Evolutionary conservation across 1,140 invertebrate genomes (phyloP).

Genomic region (Lepidurus couesii): DNA sequence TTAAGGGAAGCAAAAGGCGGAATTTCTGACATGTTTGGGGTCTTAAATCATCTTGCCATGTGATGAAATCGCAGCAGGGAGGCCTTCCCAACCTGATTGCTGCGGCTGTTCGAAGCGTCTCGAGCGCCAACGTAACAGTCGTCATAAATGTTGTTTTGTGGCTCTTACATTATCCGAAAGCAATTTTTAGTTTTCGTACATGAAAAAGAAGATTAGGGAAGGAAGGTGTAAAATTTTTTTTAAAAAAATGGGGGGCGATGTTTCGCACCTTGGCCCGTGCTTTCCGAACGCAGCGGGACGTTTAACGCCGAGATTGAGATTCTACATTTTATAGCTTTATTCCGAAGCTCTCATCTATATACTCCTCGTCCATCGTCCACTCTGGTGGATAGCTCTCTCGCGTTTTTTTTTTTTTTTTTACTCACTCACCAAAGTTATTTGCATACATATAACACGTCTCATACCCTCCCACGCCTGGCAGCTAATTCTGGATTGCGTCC

Average conservation of each 20-base stretch:
- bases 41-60: constrained; percentile 13
- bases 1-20: neutral
- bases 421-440: neutral
- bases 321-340: constrained; percentile 22
- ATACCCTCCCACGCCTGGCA: neutral
- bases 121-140: constrained; percentile 17
- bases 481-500: neutral
- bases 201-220: neutral
- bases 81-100: constrained; percentile 16
- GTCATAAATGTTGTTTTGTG: constrained; percentile 18
- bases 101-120: constrained; percentile 17
- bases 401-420: neutral
- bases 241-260: neutral
- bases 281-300: neutral
- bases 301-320: constrained; percentile 14
- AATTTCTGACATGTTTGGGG: constrained; percentile 11
- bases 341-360: neutral
- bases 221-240: constrained; percentile 11
- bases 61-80: constrained; percentile 21
- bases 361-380: neutral
- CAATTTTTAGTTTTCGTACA: neutral
- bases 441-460: constrained; percentile 9
- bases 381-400: neutral
- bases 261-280: constrained; percentile 12
- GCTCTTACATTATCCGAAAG: neutral